Evolutionary conservation across 53 echinoderm and acorn worm genomes (phyloP), one percentile per base, ranked within the genome.

Genomic region (Echinometra lucunter): DNA sequence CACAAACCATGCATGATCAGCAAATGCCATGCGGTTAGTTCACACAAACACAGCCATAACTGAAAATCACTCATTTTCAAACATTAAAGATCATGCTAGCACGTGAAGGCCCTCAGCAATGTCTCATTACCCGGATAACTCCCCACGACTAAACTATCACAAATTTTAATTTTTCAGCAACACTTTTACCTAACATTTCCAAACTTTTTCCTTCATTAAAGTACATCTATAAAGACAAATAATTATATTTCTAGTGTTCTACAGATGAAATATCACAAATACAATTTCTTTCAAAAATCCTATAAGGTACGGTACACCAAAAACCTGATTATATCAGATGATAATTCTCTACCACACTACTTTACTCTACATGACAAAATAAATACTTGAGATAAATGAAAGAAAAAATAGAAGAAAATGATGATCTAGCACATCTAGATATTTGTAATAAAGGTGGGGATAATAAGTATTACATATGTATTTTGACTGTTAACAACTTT

Each of bases 1-100:
- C 27, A 94, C 28, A 63, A 23, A 85, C n/a, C 66, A 25, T 60
- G 83, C 87, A 63, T 94, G 83, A 66, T 45, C 60, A 87, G 35
- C 23, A 49, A 69, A 44, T 70, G 45, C 67, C 53, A 53, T 93
- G 55, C 75, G 53, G 27, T 49, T 66, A 92, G 92, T 67, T 44
- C 6, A 47, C 74, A 47, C 8, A 92, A 34, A 92, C 13, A 92
- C 49, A 37, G 74, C 60, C 66, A 66, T 27, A 40, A 44, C 9
- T 42, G 42, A 40, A 6, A 72, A 69, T 38, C 23, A 19, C 3
- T 35, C 40, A 12, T 63, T 63, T 21, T 42, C 7, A 35, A 1
- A 78, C 42, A 42, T 38, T 78, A 6, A n/a, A 38, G 23, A 78
- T 40, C 78, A 42, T 40, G 78, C 78, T 40, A 5, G 42, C 78